Evolutionary conservation across 2,113 vertebrate genomes (phyloP), one percentile per base, ranked within the genome.

Genomic region (Nematolebias whitei): DNA sequence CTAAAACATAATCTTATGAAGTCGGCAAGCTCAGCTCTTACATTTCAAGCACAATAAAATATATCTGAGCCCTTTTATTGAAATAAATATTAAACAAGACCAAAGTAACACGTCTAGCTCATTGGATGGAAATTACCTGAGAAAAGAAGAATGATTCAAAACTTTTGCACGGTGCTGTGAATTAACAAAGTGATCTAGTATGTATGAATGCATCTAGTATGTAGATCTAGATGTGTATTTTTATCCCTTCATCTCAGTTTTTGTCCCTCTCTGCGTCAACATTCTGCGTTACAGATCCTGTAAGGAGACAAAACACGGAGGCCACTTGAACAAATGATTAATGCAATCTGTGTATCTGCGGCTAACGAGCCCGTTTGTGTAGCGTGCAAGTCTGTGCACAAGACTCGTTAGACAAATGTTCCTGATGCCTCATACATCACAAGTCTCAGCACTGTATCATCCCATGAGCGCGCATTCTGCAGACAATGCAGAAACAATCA

Each of bases 361-460:
- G n/a, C 22, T 53, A 29, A 43, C 16, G 39, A 45, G 35, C 7
- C 18, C n/a, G 22, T 66, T 16, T 44, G 39, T 12, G 10, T 39
- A 40, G 64, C 47, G 54, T 19, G 18, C 29, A 48, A 23, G 55
- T 53, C n/a, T 61, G 26, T 57, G 35, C 70, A 1, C 26, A 26
- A 61, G 68, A 68, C 68, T 76, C 45, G 74, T 83, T 77, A 86
- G 78, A 85, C 74, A 75, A 82, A 85, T 78, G 68, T 68, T 80
- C 56, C 55, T 79, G 80, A 86, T 4, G 61, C 40, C 76, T 85
- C 83, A 79, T 83, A 81, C 52, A 85, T 85, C 85, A 85, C 70
- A 65, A 56, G 70, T 82, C 82, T 83, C 67, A 59, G 70, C 32
- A 72, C 80, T 80, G 66, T 55, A 74, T 77, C 62, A 64, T 71